phyloP scores from a whole-genome alignment of 2,888 invertebrate species.

The Congeria kusceri region DNA sequence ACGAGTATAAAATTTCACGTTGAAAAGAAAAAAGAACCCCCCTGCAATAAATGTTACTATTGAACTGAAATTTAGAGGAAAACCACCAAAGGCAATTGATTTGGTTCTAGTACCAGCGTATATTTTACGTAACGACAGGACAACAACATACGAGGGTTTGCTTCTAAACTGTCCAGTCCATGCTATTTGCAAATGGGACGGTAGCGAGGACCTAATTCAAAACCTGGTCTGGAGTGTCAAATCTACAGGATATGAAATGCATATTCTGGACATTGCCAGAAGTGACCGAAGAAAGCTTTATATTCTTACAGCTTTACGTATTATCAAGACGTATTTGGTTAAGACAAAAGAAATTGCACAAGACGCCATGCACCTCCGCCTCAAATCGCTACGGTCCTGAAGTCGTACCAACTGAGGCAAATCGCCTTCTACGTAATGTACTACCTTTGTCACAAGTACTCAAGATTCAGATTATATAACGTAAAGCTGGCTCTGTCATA shows the following conservation, averaged over 20 bases:
- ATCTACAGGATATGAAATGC: conserved; percentile 64
- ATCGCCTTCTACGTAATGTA: neutral
- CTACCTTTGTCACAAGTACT: neutral
- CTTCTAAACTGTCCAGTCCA: conserved; percentile 54
- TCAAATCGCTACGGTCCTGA: conserved; percentile 32
- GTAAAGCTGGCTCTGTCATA: conserved; percentile 24
- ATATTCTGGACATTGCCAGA: conserved; percentile 59
- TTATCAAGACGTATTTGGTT: conserved; percentile 64
- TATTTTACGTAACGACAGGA: conserved; percentile 33
- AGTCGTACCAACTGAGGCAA: conserved; percentile 46
- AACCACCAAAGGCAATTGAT: no score
- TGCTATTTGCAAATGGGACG: conserved; percentile 64
- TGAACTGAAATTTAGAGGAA: no score
- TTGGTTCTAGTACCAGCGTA: no score
- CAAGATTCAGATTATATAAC: conserved; percentile 10
- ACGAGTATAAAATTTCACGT: no score
- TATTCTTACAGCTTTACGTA: conserved; percentile 63
- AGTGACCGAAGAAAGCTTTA: conserved; percentile 40
- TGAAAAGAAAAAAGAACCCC: no score
- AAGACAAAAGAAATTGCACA: conserved; percentile 25
- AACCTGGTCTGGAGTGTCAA: conserved; percentile 61
- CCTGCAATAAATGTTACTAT: neutral
- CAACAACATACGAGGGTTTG: conserved; percentile 14
- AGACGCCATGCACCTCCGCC: conserved; percentile 17
- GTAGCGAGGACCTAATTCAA: conserved; percentile 1